These are phyloP conservation scores for Odontothrips loti DNA, from an alignment of 2,888 invertebrate species.

Conservation along the genomic window DNA sequence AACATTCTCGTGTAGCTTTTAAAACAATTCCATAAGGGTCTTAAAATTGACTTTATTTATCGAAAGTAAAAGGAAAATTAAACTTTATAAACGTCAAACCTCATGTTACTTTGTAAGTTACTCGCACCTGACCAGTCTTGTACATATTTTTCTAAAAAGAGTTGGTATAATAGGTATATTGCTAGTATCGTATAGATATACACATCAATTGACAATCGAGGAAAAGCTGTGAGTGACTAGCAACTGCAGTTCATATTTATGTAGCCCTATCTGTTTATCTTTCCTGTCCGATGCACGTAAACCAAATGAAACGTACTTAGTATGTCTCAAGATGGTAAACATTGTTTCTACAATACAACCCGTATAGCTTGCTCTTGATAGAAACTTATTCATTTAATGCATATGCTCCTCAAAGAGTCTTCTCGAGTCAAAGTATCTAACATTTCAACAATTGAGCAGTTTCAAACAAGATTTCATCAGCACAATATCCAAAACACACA, in stretches of 20 bases:
- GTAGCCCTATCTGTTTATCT: background rate
- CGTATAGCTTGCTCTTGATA: no score
- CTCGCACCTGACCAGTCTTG: slow-evolving; percentile 14
- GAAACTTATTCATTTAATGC: no score
- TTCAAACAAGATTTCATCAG: no score
- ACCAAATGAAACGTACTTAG: background rate
- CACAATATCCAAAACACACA: no score
- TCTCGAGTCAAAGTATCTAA: no score
- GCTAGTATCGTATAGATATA: background rate
- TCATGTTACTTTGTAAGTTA: background rate
- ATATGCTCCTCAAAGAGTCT: no score
- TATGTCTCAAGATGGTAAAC: background rate
- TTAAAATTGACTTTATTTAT: background rate
- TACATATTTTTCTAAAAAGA: slow-evolving; percentile 13
- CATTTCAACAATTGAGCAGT: no score
- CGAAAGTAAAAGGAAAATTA: background rate
- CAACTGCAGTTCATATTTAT: background rate
- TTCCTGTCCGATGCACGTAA: background rate
- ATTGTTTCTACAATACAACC: background rate
- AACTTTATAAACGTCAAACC: background rate
- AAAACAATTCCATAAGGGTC: background rate
- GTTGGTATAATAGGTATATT: background rate
- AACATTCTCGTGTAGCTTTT: background rate
- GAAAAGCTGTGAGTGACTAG: background rate
- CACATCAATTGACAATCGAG: background rate